phyloP scores from a whole-genome alignment of 2,888 invertebrate genomes.

The Anarsia innoxiella region DNA sequence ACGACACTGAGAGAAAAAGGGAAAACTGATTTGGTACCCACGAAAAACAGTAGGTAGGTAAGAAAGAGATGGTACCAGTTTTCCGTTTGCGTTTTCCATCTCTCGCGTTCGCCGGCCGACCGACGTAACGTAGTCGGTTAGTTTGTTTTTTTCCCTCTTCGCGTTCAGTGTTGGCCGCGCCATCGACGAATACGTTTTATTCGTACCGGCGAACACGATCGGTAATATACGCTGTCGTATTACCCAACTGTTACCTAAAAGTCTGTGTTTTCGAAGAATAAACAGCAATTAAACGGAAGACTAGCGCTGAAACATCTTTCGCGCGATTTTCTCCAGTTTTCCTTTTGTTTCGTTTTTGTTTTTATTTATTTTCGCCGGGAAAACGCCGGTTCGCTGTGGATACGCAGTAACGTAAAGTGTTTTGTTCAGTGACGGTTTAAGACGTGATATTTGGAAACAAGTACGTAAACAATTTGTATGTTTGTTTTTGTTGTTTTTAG shows the following conservation, averaged over 20 bases:
- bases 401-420: conserved; percentile 38
- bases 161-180: conserved; percentile 55
- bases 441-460: conserved; percentile 23
- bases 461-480: conserved; percentile 25
- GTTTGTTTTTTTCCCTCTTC: conserved; percentile 47
- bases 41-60: conserved; percentile 20
- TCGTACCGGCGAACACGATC: conserved; percentile 30
- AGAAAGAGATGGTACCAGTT: conserved; percentile 42
- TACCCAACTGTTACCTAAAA: too few relatives aligned
- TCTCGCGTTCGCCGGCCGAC: conserved; percentile 24
- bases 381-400: conserved; percentile 52
- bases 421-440: conserved; percentile 41
- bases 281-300: conserved; percentile 17
- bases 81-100: conserved; percentile 46
- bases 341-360: conserved; percentile 32
- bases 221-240: too few relatives aligned
- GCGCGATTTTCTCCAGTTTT: conserved; percentile 19
- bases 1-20: conserved; percentile 29
- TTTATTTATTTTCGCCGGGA: conserved; percentile 52
- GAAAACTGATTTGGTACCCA: conserved; percentile 26
- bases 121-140: conserved; percentile 31
- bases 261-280: conserved; percentile 16
- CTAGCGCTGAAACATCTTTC: conserved; percentile 20
- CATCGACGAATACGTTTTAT: conserved; percentile 42
- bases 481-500: conserved; percentile 35